Evolutionary conservation across 2,888 invertebrate species (phyloP), one percentile per base, ranked within the genome.

Genomic region (Xestia ashworthii): DNA sequence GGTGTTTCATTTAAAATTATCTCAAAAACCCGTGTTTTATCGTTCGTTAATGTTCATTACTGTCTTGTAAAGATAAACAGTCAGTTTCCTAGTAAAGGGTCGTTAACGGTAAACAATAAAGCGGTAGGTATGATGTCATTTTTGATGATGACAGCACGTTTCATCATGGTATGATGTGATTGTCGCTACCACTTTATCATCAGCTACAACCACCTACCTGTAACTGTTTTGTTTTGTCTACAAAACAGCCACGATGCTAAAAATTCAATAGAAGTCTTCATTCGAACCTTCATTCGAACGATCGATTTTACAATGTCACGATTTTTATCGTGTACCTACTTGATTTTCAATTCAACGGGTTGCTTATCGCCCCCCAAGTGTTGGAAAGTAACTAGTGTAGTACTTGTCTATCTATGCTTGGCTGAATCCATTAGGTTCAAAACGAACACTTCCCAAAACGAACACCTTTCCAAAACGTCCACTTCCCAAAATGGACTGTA

Each of bases 111-210:
- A 75, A 69, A 81, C 76, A 85, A 22, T 69, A 46, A 19, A 41
- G 19, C n/a, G 46, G 58, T 55, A 82, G 46, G 58, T 55, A 82
- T 81, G 81, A 81, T 70, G 48, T 81, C 81, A 81, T 85, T 71
- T 46, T 19, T 66, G 48, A 55, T 73, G 81, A 73, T 85, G 82
- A 81, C 82, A 53, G 9, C 64, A 55, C 8, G 6, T 65, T 62
- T 70, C 69, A 69, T 85, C 81, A 81, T 66, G 1, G 4, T 67
- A 8, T 38, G 46, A 46, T 62, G 62, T 46, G 50, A 58, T 48
- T 67, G n/a, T 80, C n/a, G 14, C n/a, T 50, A 55, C 48, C 38
- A 62, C 48, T 50, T 44, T 62, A 32, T 62, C n/a, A 46, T 8
- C 22, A 67, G 60, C 62, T 41, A 69, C 44, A n/a, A n/a, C n/a